Percentiles rank a stretch among this genome's conserved stretches.
Evolutionary conservation across 2,113 vertebrate genomes (phyloP).

Genomic region (Halichoeres trimaculatus): DNA sequence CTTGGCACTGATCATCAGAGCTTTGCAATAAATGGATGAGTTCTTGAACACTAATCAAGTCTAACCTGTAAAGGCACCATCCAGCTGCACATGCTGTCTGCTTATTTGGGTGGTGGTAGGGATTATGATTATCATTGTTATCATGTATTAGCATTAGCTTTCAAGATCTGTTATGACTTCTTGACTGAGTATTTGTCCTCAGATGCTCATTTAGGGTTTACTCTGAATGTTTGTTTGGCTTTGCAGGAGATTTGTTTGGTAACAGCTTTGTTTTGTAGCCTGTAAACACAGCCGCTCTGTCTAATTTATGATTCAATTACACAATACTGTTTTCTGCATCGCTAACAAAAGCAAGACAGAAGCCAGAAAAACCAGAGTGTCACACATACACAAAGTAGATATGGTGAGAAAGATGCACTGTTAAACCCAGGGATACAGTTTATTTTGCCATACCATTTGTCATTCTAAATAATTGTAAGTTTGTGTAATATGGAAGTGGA

Average conservation of each 20-base stretch:
- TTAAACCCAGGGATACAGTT: not conserved
- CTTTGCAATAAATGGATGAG: not conserved
- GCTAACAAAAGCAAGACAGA: not conserved
- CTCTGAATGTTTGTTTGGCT: not conserved
- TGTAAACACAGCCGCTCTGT: not conserved
- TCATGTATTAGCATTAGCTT: not conserved
- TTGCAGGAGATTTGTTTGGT: not conserved
- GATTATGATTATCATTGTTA: not conserved
- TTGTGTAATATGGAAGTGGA: not conserved
- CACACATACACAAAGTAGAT: not conserved
- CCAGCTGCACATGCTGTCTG: not conserved
- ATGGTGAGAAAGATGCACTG: no score
- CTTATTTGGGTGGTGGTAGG: not conserved
- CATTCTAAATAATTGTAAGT: not conserved
- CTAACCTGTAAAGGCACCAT: not conserved
- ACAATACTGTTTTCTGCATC: constrained; percentile 7
- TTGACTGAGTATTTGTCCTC: not conserved
- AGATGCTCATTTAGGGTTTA: not conserved
- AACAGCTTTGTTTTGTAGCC: not conserved
- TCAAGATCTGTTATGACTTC: not conserved
- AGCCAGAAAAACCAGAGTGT: not conserved
- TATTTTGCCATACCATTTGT: not conserved
- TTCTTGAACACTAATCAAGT: constrained; percentile 4
- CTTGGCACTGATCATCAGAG: constrained; percentile 22
- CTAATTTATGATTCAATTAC: constrained; percentile 3